A percentile compares a stretch with the other conserved stretches of the same genome.
These are phyloP conservation scores for Peromyscus eremicus DNA, from an alignment of 2,797 vertebrate genomes.

Conservation along the genomic window DNA sequence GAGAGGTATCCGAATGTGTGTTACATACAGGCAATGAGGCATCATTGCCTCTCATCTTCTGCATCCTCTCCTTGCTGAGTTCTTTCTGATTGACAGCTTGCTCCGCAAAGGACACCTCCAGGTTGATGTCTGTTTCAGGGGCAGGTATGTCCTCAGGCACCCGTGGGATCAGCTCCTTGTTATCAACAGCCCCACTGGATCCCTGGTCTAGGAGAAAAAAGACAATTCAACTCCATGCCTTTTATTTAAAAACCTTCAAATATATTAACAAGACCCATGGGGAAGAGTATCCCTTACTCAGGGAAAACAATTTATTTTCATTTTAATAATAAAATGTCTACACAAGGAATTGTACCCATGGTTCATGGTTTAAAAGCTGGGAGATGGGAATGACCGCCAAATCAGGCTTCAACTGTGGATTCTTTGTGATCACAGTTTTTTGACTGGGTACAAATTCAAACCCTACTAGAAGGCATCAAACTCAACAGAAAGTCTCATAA, in stretches of 20 bases:
- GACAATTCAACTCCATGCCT: background rate
- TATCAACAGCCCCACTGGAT: conserved; percentile 66
- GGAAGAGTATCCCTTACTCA: background rate
- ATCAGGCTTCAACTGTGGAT: background rate
- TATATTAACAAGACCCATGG: background rate
- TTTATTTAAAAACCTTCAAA: background rate
- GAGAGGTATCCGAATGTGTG: background rate
- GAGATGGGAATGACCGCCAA: background rate
- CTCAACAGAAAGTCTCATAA: background rate
- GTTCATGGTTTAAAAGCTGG: too few relatives aligned
- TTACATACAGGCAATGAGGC: conserved; percentile 92
- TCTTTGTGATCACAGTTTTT: background rate
- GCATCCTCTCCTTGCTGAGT: conserved; percentile 84
- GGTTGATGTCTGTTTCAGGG: conserved; percentile 93
- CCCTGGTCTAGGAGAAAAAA: conserved; percentile 72
- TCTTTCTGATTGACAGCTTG: conserved; percentile 95
- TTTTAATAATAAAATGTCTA: background rate
- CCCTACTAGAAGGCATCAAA: background rate
- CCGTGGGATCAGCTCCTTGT: conserved; percentile 57
- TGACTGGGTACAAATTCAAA: background rate
- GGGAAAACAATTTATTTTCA: background rate
- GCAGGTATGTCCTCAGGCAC: conserved; percentile 78
- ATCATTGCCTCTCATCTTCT: conserved; percentile 88
- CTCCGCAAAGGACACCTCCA: conserved; percentile 96
- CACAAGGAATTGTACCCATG: background rate